Conservation (phyloP, 2,113 vertebrate species). For the Cephalophus harveyi region DNA sequence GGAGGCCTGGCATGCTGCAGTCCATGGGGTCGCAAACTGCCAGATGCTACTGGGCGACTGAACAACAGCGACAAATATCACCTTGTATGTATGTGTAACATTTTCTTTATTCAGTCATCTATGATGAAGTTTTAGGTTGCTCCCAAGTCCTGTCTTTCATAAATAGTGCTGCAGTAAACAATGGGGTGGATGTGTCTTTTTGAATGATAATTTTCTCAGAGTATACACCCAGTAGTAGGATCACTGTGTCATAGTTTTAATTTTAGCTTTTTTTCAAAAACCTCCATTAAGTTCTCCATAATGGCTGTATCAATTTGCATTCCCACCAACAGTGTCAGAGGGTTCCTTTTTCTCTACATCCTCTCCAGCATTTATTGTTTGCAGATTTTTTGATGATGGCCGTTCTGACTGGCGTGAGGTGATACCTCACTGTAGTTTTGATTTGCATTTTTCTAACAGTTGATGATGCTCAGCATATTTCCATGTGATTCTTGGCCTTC, state of each 20-base stretch:
- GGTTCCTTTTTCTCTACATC: background rate
- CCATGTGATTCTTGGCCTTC: background rate
- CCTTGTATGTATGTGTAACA: background rate
- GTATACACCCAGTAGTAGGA: background rate
- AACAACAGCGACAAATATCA: background rate
- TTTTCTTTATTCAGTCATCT: background rate
- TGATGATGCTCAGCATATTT: background rate
- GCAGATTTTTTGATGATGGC: background rate
- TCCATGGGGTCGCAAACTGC: background rate
- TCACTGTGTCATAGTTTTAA: background rate
- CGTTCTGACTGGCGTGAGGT: fast-evolving
- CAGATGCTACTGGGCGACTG: background rate
- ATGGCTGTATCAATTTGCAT: background rate
- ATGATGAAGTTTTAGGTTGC: background rate
- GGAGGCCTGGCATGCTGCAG: background rate
- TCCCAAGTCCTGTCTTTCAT: background rate
- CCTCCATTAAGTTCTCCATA: background rate
- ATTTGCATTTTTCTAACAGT: background rate
- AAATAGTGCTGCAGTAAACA: background rate
- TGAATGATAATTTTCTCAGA: background rate
- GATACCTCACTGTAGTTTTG: background rate
- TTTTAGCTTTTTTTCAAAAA: background rate
- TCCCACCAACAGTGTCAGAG: background rate
- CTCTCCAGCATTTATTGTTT: background rate
- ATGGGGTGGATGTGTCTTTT: background rate